A percentile compares a stretch with the other conserved stretches of the same genome.
phyloP scores from a whole-genome alignment of 2,888 invertebrate genomes.

The Coronaproctus castanopsis region DNA sequence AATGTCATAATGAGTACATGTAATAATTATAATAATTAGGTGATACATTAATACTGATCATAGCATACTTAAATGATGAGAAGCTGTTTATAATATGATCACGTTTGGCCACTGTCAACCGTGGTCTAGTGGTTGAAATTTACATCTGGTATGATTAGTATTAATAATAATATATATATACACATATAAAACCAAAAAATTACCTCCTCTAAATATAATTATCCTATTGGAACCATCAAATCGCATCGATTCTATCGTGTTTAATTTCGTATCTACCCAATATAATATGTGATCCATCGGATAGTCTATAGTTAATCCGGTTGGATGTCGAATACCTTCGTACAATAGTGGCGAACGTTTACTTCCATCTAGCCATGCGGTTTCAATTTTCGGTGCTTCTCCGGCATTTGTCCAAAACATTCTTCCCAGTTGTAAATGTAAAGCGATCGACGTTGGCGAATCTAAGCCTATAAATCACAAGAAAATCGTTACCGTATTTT shows the following conservation, averaged over 20 bases:
- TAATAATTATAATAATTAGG: too few species aligned
- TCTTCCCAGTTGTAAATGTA: constrained; percentile 65
- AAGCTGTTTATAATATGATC: too few species aligned
- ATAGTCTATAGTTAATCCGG: constrained; percentile 76
- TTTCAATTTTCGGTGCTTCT: constrained; percentile 75
- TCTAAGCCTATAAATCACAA: constrained; percentile 45
- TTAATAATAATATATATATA: too few species aligned
- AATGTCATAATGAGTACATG: too few species aligned
- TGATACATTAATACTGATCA: too few species aligned
- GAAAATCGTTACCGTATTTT: too few species aligned
- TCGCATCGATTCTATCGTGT: constrained; percentile 67
- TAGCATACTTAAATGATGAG: too few species aligned
- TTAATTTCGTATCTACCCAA: constrained; percentile 88
- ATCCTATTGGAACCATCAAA: constrained; percentile 59
- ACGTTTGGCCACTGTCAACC: too few species aligned
- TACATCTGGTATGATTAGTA: too few species aligned
- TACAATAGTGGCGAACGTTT: constrained; percentile 61
- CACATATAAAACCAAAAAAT: too few species aligned
- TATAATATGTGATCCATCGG: constrained; percentile 73
- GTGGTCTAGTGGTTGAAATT: too few species aligned
- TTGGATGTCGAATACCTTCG: constrained; percentile 64
- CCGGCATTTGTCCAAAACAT: constrained; percentile 93
- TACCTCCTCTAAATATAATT: constrained; percentile 43
- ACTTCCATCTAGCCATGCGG: constrained; percentile 91
- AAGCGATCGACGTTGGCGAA: constrained; percentile 67